Base-by-base conservation (phyloP, 2,888 invertebrate genomes). In the Capitulum mitella region DNA sequence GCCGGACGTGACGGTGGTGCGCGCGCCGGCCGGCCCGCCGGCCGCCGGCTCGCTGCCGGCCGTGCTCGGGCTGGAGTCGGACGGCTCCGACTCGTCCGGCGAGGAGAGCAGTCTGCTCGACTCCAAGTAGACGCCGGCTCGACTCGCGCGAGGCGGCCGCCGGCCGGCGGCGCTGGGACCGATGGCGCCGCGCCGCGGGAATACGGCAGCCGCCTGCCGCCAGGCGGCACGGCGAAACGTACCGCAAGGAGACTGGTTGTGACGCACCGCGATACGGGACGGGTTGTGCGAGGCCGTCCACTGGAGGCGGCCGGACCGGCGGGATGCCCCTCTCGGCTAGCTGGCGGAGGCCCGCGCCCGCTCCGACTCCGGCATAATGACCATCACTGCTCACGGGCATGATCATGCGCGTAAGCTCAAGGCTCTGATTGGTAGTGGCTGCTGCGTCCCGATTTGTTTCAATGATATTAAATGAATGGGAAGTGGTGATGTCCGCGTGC, bases 1-100 rank as follows among this genome's bases (percentile, higher is more conserved):
- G 64, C 32, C 16, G 16, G 32, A 34, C 19, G 70, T 70, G 70
- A 70, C 70, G 40, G 70, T 70, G 70, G 70, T 70, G 70, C 70
- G 40, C 10, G 22, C 70, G 37, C 40, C 26, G 70, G 1, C 26
- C 70, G 70, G 26, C 40, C 29, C 70, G 37, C 70, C 26, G 70
- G 1, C 8, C 26, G 58, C 58, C 58, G 58, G n/a, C 2, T 40
- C n/a, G n/a, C n/a, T n/a, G n/a, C n/a, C n/a, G n/a, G n/a, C n/a
- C n/a, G n/a, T n/a, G n/a, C n/a, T n/a, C n/a, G n/a, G n/a, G n/a
- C 70, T 70, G 26, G 10, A 2, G 5, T 26, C 40, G 26, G 70
- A 70, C 37, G 19, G 3, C 3, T 37, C 8, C 40, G 70, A 70
- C 8, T 29, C 29, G 26, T 29, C 29, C 40, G 26, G 70, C 3